Conservation (phyloP, 2,888 invertebrate species). For the Bhutanitis thaidina region DNA sequence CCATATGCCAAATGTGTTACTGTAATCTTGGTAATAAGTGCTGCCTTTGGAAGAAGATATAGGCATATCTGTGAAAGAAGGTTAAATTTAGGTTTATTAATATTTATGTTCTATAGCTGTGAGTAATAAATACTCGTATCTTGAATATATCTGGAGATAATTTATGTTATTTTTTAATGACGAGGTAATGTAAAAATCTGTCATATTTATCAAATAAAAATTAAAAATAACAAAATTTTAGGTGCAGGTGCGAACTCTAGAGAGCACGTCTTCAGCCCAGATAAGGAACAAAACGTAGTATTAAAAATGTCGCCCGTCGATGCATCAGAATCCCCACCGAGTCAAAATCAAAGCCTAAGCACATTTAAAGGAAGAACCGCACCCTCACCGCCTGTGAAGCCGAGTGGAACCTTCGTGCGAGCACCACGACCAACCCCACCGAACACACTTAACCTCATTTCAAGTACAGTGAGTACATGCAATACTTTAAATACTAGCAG, state of each 20-base stretch:
- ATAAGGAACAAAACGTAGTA: conserved; percentile 83
- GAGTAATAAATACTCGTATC: too few relatives aligned
- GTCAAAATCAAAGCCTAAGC: conserved; percentile 76
- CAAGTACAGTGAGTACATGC: conserved; percentile 70
- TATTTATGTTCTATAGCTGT: too few relatives aligned
- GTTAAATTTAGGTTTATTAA: too few relatives aligned
- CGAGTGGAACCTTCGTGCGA: conserved; percentile 71
- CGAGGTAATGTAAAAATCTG: too few relatives aligned
- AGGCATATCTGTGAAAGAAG: too few relatives aligned
- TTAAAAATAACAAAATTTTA: conserved; percentile 28
- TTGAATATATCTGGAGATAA: too few relatives aligned
- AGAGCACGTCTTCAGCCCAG: conserved; percentile 60
- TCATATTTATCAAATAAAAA: too few relatives aligned
- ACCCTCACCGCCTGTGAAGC: conserved; percentile 75
- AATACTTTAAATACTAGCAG: conserved; percentile 22
- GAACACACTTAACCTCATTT: conserved; percentile 88
- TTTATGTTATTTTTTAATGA: too few relatives aligned
- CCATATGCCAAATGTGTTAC: too few relatives aligned
- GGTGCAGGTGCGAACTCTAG: conserved; percentile 63
- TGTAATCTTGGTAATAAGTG: too few relatives aligned
- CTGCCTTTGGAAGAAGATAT: too few relatives aligned
- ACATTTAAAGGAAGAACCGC: conserved; percentile 84
- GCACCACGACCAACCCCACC: conserved; percentile 90
- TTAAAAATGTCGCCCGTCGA: conserved; percentile 87
- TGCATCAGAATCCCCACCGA: conserved; percentile 70